A percentile compares a stretch with the other conserved stretches of the same genome.
These are phyloP conservation scores for Coptodon rendalli DNA, from an alignment of 2,113 vertebrate species.

Conservation along the genomic window DNA sequence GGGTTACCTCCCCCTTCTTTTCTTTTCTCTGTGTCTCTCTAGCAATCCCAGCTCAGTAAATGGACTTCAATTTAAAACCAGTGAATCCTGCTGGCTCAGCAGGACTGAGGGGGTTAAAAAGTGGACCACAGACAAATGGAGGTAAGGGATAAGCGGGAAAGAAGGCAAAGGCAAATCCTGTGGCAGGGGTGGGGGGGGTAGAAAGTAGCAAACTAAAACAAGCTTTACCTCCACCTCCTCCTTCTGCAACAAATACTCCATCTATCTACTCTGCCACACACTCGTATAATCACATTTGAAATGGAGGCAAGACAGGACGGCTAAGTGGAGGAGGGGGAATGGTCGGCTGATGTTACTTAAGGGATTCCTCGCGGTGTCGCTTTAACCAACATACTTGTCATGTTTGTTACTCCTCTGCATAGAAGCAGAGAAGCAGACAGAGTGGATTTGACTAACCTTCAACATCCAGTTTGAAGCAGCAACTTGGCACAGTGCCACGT, in stretches of 20 bases:
- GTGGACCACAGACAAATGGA: conserved; percentile 12
- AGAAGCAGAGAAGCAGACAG: background rate
- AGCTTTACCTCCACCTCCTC: background rate
- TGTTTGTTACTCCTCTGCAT: background rate
- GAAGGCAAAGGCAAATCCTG: conserved; percentile 6
- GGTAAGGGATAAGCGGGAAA: background rate
- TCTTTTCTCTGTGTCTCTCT: background rate
- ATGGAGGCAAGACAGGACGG: conserved; percentile 9
- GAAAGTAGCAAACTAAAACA: background rate
- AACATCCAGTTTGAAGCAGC: conserved; percentile 16
- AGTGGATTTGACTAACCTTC: conserved; percentile 42
- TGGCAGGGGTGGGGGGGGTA: background rate
- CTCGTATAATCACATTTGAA: conserved; percentile 29
- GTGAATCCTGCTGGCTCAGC: conserved; percentile 49
- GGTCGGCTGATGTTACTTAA: conserved; percentile 4
- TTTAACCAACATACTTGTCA: conserved; percentile 23
- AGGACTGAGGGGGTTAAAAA: background rate
- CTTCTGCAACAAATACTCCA: background rate
- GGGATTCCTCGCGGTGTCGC: conserved; percentile 22
- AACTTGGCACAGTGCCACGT: conserved; percentile 24
- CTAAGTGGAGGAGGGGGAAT: background rate
- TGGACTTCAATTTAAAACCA: conserved; percentile 23
- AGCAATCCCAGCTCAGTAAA: background rate
- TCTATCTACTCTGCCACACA: conserved; percentile 5
- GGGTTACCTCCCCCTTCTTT: background rate